Evolutionary conservation across 2,113 vertebrate genomes (phyloP).

Genomic region (Lagopus muta): DNA sequence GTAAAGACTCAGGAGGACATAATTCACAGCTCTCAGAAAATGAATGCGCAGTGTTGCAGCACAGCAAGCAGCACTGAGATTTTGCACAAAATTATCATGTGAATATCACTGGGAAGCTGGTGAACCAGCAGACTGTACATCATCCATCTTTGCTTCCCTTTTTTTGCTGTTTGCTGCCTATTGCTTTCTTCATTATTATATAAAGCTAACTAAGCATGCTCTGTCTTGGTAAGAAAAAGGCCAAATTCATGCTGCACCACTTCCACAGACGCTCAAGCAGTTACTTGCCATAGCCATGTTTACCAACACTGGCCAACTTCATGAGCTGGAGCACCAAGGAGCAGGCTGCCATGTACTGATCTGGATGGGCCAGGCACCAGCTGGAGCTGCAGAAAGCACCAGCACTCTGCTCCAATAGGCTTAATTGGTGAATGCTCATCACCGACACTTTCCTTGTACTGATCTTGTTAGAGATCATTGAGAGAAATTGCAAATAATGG

Average conservation of each 20-base stretch:
- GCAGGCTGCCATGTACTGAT: neutral
- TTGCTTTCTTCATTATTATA: constrained; percentile 3
- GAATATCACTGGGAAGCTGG: neutral
- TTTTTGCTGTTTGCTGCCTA: neutral
- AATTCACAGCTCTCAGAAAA: neutral
- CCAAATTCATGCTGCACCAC: neutral
- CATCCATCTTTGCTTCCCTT: neutral
- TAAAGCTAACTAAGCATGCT: neutral
- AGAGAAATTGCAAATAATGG: neutral
- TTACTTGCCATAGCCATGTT: neutral
- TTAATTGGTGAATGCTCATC: neutral
- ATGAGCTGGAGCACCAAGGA: neutral
- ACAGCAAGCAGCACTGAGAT: neutral
- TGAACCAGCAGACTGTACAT: neutral
- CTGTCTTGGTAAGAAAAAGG: neutral
- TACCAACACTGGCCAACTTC: constrained; percentile 5
- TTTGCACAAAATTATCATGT: neutral
- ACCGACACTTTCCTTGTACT: neutral
- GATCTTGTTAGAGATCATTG: neutral
- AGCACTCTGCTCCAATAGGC: neutral
- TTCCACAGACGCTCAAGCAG: constrained; percentile 6
- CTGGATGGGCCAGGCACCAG: neutral
- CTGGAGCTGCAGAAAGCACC: neutral
- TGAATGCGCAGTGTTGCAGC: accelerated
- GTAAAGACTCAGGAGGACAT: neutral